Conservation (phyloP, 2,888 invertebrate genomes). For the Polylopha cassiicola region DNA sequence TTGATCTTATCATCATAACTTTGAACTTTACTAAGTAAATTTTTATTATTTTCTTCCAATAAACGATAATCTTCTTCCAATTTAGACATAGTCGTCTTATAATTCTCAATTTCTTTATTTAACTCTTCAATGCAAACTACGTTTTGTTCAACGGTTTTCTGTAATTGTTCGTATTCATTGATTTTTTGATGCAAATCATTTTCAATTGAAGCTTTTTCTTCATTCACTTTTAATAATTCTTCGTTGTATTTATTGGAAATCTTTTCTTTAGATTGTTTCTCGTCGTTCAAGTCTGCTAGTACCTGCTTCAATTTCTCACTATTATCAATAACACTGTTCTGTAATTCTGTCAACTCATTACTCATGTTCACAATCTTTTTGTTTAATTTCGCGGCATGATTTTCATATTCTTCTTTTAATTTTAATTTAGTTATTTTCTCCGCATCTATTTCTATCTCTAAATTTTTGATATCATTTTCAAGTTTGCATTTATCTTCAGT, state of each 20-base stretch:
- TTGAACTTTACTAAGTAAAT: slow-evolving; percentile 4
- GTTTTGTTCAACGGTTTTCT: slow-evolving; percentile 1
- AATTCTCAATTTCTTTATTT: slow-evolving; percentile 5
- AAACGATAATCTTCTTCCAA: slow-evolving; percentile 11
- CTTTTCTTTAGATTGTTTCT: slow-evolving; percentile 5
- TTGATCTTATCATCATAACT: slow-evolving; percentile 5
- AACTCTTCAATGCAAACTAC: not conserved
- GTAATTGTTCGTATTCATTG: not conserved
- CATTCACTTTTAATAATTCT: slow-evolving; percentile 11
- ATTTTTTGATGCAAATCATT: not conserved
- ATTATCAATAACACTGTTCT: slow-evolving; percentile 6
- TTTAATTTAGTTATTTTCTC: slow-evolving; percentile 8
- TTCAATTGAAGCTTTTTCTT: not conserved
- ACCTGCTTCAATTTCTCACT: slow-evolving; percentile 1
- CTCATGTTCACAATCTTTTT: slow-evolving; percentile 12
- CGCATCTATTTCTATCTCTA: slow-evolving; percentile 3
- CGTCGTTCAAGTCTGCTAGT: slow-evolving; percentile 1
- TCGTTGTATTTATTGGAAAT: slow-evolving; percentile 1
- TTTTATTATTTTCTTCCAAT: slow-evolving; percentile 5
- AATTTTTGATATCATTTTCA: slow-evolving; percentile 4
- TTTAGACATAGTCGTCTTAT: slow-evolving; percentile 1
- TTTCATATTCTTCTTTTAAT: slow-evolving; percentile 14
- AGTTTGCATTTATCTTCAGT: not conserved
- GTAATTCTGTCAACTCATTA: slow-evolving; percentile 15
- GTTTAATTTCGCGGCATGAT: slow-evolving; percentile 9